Base-by-base conservation (phyloP, 2,797 vertebrate species). In the Champsocephalus esox region DNA sequence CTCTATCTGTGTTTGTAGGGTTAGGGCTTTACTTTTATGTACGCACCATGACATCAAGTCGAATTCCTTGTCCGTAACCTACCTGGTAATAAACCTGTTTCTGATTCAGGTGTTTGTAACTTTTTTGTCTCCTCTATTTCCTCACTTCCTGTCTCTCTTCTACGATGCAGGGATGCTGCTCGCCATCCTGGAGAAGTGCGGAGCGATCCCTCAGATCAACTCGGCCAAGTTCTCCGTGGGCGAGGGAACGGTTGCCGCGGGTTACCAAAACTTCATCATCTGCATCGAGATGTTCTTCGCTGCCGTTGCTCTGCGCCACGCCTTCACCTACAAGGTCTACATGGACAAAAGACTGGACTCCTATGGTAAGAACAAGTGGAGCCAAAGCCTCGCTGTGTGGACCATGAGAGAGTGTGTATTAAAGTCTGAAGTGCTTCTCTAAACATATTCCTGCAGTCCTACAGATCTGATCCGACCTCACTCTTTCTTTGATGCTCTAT, bases 251-350 rank as follows among this genome's bases (percentile, higher is more conserved):
- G 98, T 99, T 44, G 98, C 98, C 0, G 98, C 98, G 0, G 98
- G 98, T 4, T 99, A 99, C 90, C 98, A 99, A 88, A 99, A 99
- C 94, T 99, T 99, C 92, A 99, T 99, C 89, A 97, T 99, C 90
- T 99, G 98, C 3, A 95, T 99, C 43, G 98, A 99, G 94, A 99
- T 99, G 98, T 99, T 99, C 93, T 99, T 99, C 7, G 98, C 98
- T 1, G 97, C 98, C 3, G 83, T 99, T 0, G 98, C 98, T 16
- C 89, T 99, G 76, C 96, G 98, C 60, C 96, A 99, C 0, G 98
- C 98, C 71, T 99, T 99, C 82, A 99, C 98, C 0, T 98, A 99
- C 92, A 98, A 94, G 86, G 98, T 98, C 74, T 99, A 99, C n/a
- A 95, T 95, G 67, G 97, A 99, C 93, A 99, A 99, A 89, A 93